Percentiles rank a stretch among this genome's conserved stretches.
Evolutionary conservation across 2,113 vertebrate species (phyloP).

Genomic region (Planiliza haematocheilus): DNA sequence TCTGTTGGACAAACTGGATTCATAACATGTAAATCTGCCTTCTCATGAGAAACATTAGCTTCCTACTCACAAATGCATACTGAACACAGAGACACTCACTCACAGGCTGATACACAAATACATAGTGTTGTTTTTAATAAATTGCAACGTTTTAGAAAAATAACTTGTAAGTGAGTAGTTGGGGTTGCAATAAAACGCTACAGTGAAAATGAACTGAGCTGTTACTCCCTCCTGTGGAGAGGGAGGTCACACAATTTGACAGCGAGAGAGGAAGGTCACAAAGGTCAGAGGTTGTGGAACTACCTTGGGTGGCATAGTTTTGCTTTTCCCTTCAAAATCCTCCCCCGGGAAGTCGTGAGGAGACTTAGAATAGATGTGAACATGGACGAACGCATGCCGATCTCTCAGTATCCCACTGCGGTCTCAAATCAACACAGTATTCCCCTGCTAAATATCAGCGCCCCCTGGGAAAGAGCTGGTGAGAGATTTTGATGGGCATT

Average conservation of each 20-base stretch:
- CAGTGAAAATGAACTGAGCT: conserved; percentile 46
- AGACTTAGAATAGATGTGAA: conserved; percentile 70
- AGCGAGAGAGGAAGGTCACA: conserved; percentile 58
- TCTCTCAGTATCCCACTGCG: conserved; percentile 33
- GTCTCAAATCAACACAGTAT: conserved; percentile 24
- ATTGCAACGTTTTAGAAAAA: no score
- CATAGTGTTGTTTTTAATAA: no score
- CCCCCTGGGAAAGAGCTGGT: conserved; percentile 43
- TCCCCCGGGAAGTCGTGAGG: conserved; percentile 61
- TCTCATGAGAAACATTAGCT: conserved; percentile 37
- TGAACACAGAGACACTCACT: background rate
- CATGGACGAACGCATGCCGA: conserved; percentile 36
- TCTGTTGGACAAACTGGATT: conserved; percentile 25
- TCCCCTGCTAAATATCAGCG: conserved; percentile 46
- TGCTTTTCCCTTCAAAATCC: conserved; percentile 51
- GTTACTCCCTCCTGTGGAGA: conserved; percentile 52
- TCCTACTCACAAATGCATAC: conserved; percentile 10
- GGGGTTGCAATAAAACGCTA: conserved; percentile 63
- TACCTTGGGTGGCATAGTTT: conserved; percentile 79
- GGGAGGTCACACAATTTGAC: conserved; percentile 54
- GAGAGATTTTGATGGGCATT: conserved; percentile 39
- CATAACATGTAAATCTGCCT: conserved; percentile 12
- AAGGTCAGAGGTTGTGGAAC: conserved; percentile 74
- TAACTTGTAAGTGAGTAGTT: background rate
- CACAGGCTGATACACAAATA: no score